Evolutionary conservation across 2,888 invertebrate species (phyloP), one percentile per base, ranked within the genome.

Genomic region (Chrysolina haemoptera): DNA sequence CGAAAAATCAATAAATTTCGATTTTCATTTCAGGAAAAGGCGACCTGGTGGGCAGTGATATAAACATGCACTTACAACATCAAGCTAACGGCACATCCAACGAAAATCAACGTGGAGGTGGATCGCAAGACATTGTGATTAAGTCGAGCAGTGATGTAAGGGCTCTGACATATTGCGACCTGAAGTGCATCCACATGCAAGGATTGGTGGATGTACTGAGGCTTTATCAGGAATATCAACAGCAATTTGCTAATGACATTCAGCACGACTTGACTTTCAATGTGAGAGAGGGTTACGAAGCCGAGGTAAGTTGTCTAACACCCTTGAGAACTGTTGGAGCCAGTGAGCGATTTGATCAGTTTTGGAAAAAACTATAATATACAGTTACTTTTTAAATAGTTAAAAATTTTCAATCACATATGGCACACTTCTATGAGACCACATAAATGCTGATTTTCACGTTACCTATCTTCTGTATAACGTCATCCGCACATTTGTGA

Each of bases 191-290:
- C 80, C 93, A 96, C 88, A 96, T 97, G 90, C 94, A 93, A 77
- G 97, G 98, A 1, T 90, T 98, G 65, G 94, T 96, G 14, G 97
- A 97, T 82, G 96, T 96, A 0, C 90, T 98, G 16, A 76, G 81
- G 76, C 89, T 98, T 0, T 98, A 98, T 87, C 97, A 98, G 0
- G 98, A 98, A 87, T 98, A 97, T 87, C 97, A 97, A 84, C 96
- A 96, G 84, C 95, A 97, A 87, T 98, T 98, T 87, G 94, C 96
- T 65, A 93, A 96, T 82, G 98, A 98, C 86, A 97, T 98, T 81
- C 95, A 96, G 83, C 97, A 98, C 85, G 98, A 98, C 87, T 91
- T 98, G 71, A 98, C 98, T 0, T 98, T 96, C 88, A 98, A 98
- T 88, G 90, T 98, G 67, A 90, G 98, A 63, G 98, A 98, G 86